These are phyloP conservation scores for Drosophila persimilis DNA, from an alignment of 1,140 invertebrate species.

Conservation along the genomic window DNA sequence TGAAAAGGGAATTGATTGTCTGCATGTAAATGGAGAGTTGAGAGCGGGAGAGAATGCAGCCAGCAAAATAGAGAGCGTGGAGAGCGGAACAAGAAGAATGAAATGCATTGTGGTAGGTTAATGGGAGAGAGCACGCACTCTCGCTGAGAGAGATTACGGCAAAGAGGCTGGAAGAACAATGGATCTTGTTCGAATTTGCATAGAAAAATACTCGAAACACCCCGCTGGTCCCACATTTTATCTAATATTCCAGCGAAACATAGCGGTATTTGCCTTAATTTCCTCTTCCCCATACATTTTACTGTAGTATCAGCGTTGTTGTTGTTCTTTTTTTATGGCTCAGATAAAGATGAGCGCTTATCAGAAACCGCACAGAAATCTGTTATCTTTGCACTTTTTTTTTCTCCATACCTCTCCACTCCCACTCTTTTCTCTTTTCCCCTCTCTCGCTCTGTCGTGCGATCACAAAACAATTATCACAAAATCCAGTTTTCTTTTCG, in stretches of 20 bases:
- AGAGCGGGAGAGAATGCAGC: constrained; percentile 8
- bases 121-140: neutral
- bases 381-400: constrained; percentile 42
- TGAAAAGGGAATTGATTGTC: constrained; percentile 20
- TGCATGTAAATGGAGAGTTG: constrained; percentile 13
- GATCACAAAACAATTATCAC: constrained; percentile 41
- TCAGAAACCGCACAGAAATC: constrained; percentile 33
- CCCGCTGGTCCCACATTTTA: no score
- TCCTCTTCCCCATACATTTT: constrained; percentile 12
- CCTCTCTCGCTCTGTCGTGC: neutral
- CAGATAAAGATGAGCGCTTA: constrained; percentile 46
- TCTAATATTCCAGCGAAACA: no score
- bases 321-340: constrained; percentile 11
- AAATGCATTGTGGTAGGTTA: constrained; percentile 33
- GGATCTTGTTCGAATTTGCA: constrained; percentile 14
- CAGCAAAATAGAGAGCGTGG: no score
- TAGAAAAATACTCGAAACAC: neutral
- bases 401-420: constrained; percentile 1
- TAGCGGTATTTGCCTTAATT: no score
- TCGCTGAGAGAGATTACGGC: constrained; percentile 11
- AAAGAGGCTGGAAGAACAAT: constrained; percentile 35
- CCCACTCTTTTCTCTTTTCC: neutral
- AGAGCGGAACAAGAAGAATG: constrained; percentile 11
- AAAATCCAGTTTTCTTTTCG: constrained; percentile 40
- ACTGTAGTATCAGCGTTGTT: constrained; percentile 21